phyloP scores from a whole-genome alignment of 2,888 invertebrate genomes.

The Andrena bucephala region DNA sequence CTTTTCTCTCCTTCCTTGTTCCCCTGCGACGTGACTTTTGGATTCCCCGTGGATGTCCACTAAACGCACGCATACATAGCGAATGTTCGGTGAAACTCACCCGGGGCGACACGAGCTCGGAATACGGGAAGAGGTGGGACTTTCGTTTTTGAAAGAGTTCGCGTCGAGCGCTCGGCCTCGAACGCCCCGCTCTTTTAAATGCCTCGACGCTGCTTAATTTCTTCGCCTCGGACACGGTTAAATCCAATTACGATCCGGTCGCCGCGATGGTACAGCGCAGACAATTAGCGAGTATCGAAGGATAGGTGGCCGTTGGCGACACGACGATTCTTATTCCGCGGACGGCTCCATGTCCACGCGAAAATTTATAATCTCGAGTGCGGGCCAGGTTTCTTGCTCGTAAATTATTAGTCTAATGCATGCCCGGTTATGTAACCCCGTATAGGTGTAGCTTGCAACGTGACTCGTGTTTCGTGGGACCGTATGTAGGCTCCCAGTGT shows the following conservation, averaged over 20 bases:
- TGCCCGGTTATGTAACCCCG: constrained; percentile 32
- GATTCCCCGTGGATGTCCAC: constrained; percentile 63
- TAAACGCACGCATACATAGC: constrained; percentile 73
- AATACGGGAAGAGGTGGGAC: constrained; percentile 81
- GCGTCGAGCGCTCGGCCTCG: constrained; percentile 63
- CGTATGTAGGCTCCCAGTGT: constrained; percentile 2
- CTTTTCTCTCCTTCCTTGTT: constrained; percentile 46
- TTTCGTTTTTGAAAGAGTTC: constrained; percentile 79
- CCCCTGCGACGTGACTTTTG: constrained; percentile 56
- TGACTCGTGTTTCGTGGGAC: constrained; percentile 21
- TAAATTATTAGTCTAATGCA: constrained; percentile 44
- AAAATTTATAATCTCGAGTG: constrained; percentile 41
- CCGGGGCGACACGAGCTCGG: constrained; percentile 76
- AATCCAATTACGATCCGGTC: not conserved
- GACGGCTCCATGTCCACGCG: constrained; percentile 1
- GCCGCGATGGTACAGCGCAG: not conserved
- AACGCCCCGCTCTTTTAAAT: constrained; percentile 53
- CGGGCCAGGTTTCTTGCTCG: constrained; percentile 3
- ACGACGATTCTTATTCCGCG: constrained; percentile 1
- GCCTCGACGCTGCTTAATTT: constrained; percentile 53
- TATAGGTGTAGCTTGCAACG: constrained; percentile 24
- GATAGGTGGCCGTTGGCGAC: constrained; percentile 8
- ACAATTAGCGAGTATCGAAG: not conserved
- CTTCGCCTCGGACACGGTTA: not conserved
- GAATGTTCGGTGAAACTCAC: constrained; percentile 81